Conservation (phyloP, 2,888 invertebrate genomes). For the Andrena flavipes region DNA sequence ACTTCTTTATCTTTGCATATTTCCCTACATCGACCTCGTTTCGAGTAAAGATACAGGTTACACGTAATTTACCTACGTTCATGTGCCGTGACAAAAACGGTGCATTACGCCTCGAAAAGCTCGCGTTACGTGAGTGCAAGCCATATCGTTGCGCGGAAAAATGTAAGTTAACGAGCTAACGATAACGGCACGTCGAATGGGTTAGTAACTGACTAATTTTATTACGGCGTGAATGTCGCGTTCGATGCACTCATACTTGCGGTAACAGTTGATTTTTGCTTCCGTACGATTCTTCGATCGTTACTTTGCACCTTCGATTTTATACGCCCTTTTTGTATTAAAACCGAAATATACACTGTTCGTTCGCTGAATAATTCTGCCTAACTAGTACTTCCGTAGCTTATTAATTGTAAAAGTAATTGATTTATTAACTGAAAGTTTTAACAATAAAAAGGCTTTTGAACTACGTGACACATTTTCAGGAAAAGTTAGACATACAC, state of each 20-base stretch:
- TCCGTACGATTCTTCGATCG: neutral
- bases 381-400: no score
- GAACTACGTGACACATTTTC: no score
- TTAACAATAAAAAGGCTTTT: no score
- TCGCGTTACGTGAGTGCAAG: conserved; percentile 51
- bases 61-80: conserved; percentile 41
- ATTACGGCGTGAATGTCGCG: conserved; percentile 41
- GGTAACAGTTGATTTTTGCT: conserved; percentile 8
- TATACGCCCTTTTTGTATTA: no score
- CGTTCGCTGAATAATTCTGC: no score
- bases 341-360: no score
- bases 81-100: conserved; percentile 42
- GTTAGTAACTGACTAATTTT: conserved; percentile 59
- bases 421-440: no score
- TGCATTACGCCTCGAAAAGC: conserved; percentile 48
- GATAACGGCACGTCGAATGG: conserved; percentile 54
- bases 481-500: no score
- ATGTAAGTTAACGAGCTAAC: conserved; percentile 45
- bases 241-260: conserved; percentile 35
- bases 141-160: conserved; percentile 36
- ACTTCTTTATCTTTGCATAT: neutral
- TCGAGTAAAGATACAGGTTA: neutral
- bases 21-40: conserved; percentile 8
- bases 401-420: no score
- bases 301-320: neutral